These are phyloP conservation scores for Griposia aprilina DNA, from an alignment of 2,888 invertebrate genomes.

Conservation along the genomic window DNA sequence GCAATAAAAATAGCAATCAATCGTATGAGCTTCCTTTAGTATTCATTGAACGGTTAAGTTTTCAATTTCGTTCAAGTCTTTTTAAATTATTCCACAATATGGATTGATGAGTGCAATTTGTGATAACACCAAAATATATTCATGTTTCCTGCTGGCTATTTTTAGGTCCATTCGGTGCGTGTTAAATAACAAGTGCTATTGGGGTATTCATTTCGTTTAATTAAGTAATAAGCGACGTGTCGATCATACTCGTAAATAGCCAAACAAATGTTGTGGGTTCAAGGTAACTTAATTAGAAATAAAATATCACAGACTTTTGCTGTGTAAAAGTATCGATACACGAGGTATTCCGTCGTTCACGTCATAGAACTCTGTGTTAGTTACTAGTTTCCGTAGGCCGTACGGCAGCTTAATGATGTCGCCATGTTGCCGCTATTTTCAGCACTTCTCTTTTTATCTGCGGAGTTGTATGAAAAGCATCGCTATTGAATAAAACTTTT, in stretches of 20 bases:
- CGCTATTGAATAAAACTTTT: constrained; percentile 39
- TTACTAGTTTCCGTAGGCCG: constrained; percentile 36
- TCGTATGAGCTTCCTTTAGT: constrained; percentile 24
- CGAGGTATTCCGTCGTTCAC: not conserved
- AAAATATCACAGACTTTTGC: not conserved
- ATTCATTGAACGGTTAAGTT: constrained; percentile 52
- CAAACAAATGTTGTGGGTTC: not conserved
- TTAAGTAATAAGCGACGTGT: constrained; percentile 20
- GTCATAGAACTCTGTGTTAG: constrained; percentile 17
- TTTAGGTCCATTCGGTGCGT: constrained; percentile 1
- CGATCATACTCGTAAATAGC: constrained; percentile 17
- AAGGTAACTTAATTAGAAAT: constrained; percentile 15
- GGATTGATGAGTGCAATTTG: constrained; percentile 36
- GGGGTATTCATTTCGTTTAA: constrained; percentile 7
- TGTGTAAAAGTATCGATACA: constrained; percentile 22
- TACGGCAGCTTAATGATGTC: constrained; percentile 57
- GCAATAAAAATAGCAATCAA: constrained; percentile 44
- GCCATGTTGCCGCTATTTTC: constrained; percentile 41
- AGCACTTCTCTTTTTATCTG: constrained; percentile 35
- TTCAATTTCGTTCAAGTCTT: constrained; percentile 37
- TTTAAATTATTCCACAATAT: constrained; percentile 41
- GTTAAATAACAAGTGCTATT: not conserved
- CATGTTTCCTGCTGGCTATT: constrained; percentile 1
- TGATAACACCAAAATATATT: constrained; percentile 14
- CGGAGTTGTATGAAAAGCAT: constrained; percentile 36